A percentile compares a stretch with the other conserved stretches of the same genome.
Conservation (phyloP, 2,113 vertebrate species). For the Zapus hudsonius region DNA sequence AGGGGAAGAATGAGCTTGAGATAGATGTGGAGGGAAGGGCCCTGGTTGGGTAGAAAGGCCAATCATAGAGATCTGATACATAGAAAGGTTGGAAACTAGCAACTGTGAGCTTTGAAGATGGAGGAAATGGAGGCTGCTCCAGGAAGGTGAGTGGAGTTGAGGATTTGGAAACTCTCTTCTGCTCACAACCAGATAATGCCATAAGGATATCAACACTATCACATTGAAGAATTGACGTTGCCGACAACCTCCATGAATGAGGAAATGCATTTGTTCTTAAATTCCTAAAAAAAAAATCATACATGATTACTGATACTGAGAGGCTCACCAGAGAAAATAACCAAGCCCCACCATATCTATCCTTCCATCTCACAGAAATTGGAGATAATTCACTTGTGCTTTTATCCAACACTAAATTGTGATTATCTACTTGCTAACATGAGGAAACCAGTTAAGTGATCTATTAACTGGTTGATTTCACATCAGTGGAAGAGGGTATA, state of each 20-base stretch:
- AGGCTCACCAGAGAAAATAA: background rate
- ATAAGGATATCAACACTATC: background rate
- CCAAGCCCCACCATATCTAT: rapidly evolving
- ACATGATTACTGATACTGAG: background rate
- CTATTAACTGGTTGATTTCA: background rate
- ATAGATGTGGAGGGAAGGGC: background rate
- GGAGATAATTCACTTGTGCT: background rate
- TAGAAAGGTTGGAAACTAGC: rapidly evolving
- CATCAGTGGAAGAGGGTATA: background rate
- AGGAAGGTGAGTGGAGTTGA: background rate
- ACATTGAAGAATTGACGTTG: background rate
- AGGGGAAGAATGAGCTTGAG: background rate
- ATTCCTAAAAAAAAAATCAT: background rate
- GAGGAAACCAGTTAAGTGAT: background rate
- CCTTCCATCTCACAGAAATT: background rate
- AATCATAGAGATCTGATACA: background rate
- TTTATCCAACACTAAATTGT: background rate
- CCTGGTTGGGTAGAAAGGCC: background rate
- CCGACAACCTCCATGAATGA: background rate
- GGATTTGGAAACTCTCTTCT: background rate
- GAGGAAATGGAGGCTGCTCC: background rate
- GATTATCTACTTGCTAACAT: background rate
- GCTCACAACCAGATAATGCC: too few relatives aligned
- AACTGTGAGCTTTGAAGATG: background rate
- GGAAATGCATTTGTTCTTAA: background rate